Base-by-base conservation (phyloP, 2,888 invertebrate genomes). In the Drosophila meridionalis region DNA sequence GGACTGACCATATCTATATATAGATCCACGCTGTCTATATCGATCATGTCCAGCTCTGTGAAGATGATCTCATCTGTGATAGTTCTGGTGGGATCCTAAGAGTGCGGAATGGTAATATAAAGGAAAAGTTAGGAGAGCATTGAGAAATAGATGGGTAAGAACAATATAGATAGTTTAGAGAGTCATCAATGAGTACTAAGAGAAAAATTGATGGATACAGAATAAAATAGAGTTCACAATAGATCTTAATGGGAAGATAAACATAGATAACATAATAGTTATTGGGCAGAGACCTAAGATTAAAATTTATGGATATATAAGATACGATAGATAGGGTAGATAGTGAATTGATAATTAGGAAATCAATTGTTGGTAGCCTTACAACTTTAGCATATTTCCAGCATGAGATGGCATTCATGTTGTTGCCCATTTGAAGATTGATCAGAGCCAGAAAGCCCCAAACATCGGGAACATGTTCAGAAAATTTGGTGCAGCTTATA, bases 301-400 rank as follows among this genome's bases (percentile, higher is more conserved):
- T 20, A 20, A 20, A 20, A 20, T 20, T 20, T 20, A 20, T 20
- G 20, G 20, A 20, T 20, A 20, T 20, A 20, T 20, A 20, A 20
- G 20, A 20, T 20, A 20, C 20, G 20, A 20, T 20, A 20, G 20
- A 20, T 20, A 20, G 20, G 20, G 20, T 20, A 20, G 20, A n/a
- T n/a, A n/a, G n/a, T n/a, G n/a, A n/a, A n/a, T n/a, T n/a, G n/a
- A n/a, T 12, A 28, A 6, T 47, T 12, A 30, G 12, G 3, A 8
- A 14, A 8, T 14, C 2, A 48, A 5, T 48, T 8, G 7, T 30
- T 14, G 8, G 8, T 48, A 14, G 4, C 8, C 84, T 74, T 58
- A 90, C 90, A 67, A 80, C 62, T 68, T 75, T 80, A 0, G 92
- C 89, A 63, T 92, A 90, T 75, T 90, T 91, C 91, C 91, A 91